A percentile compares a stretch with the other conserved stretches of the same genome.
phyloP scores from a whole-genome alignment of 2,797 vertebrate genomes.

The Spinus olivaceus region DNA sequence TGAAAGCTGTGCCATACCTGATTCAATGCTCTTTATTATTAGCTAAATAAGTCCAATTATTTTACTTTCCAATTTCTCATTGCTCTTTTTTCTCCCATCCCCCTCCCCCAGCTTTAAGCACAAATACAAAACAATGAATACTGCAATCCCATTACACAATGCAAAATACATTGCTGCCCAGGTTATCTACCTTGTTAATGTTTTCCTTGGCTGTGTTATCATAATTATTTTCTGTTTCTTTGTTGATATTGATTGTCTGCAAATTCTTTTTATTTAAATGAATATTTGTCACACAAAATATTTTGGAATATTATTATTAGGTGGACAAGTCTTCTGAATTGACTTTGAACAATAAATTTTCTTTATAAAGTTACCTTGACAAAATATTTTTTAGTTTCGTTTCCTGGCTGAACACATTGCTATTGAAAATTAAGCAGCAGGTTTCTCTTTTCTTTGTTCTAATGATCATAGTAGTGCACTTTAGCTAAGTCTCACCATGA shows the following conservation, averaged over 20 bases:
- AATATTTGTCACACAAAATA: background rate
- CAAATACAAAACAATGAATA: background rate
- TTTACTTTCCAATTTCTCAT: background rate
- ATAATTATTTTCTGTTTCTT: background rate
- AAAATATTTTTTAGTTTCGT: background rate
- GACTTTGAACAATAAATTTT: background rate
- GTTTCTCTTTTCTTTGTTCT: background rate
- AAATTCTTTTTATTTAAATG: background rate
- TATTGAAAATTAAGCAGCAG: background rate
- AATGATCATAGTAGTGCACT: background rate
- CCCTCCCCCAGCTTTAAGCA: background rate
- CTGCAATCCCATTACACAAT: background rate
- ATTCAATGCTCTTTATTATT: background rate
- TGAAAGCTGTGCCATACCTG: background rate
- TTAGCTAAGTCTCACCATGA: background rate
- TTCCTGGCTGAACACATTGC: background rate
- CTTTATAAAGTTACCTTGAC: background rate
- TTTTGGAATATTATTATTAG: background rate
- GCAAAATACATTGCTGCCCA: background rate
- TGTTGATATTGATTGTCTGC: background rate
- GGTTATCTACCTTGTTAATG: background rate
- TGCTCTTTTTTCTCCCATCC: fast-evolving
- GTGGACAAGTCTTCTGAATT: background rate
- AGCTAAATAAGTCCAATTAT: background rate
- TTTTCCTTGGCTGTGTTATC: background rate